These are phyloP conservation scores for Muricea muricata DNA, from an alignment of 92 coral and sea anemone species.

Conservation along the genomic window DNA sequence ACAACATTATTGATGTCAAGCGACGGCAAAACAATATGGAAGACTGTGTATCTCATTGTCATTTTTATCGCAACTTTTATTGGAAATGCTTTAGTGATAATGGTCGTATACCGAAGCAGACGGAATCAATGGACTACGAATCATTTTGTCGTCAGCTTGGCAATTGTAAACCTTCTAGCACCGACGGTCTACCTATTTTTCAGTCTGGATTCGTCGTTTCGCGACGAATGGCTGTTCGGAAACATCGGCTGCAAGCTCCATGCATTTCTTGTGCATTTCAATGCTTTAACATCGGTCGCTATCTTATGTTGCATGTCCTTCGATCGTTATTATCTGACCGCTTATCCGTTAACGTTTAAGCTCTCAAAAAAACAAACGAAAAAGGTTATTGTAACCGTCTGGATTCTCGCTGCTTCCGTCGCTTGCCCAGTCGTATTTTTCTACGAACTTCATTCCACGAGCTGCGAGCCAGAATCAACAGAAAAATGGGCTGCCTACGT, in stretches of 20 bases:
- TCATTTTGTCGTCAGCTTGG: slow-evolving; percentile 88
- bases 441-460: slow-evolving; percentile 50
- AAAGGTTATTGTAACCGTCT: slow-evolving; percentile 82
- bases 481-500: slow-evolving; percentile 78
- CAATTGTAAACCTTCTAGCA: slow-evolving; percentile 77
- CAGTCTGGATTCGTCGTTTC: slow-evolving; percentile 71
- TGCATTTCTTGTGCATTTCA: slow-evolving; percentile 82
- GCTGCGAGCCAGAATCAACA: slow-evolving; percentile 22
- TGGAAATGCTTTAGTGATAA: slow-evolving; percentile 80
- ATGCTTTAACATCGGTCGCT: slow-evolving; percentile 85
- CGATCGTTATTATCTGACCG: slow-evolving; percentile 93
- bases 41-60: slow-evolving; percentile 62
- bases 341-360: slow-evolving; percentile 92
- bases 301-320: slow-evolving; percentile 89
- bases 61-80: slow-evolving; percentile 73
- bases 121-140: slow-evolving; percentile 99
- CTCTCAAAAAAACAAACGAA: slow-evolving; percentile 95
- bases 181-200: slow-evolving; percentile 80
- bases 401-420: slow-evolving; percentile 85
- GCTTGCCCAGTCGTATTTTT: slow-evolving; percentile 85
- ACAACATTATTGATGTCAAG: not conserved
- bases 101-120: slow-evolving; percentile 85
- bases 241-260: slow-evolving; percentile 79
- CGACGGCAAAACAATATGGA: not conserved
- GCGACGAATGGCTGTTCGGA: slow-evolving; percentile 77